These are phyloP conservation scores for Pristionchus exspectatus DNA, from an alignment of 2,888 invertebrate species.

Conservation along the genomic window DNA sequence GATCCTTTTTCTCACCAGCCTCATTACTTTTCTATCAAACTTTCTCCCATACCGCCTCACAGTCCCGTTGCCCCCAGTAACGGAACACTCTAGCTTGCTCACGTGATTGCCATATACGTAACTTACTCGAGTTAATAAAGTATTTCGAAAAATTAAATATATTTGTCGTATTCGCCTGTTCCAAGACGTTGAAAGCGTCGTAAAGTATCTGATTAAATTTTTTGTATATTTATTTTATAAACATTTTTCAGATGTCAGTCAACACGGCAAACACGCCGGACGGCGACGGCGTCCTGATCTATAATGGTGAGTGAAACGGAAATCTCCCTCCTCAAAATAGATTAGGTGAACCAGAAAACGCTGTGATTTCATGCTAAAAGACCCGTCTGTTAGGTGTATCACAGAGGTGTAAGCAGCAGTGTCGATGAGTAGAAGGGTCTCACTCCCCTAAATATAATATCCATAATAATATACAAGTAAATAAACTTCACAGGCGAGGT, in stretches of 20 bases:
- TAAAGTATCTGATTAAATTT: neutral
- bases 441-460: too few relatives aligned
- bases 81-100: neutral
- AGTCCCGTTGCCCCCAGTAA: conserved; percentile 1
- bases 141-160: neutral
- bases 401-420: too few relatives aligned
- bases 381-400: too few relatives aligned
- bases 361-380: too few relatives aligned
- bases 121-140: conserved; percentile 45
- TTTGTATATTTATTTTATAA: neutral
- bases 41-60: neutral
- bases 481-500: conserved; percentile 37
- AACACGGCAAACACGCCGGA: conserved; percentile 94
- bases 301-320: conserved; percentile 86
- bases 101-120: neutral
- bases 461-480: neutral
- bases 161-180: neutral
- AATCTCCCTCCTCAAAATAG: neutral
- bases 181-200: conserved; percentile 26
- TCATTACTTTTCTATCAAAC: neutral
- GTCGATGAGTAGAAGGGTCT: too few relatives aligned
- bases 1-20: neutral
- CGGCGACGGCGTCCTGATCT: conserved; percentile 94
- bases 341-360: too few relatives aligned
- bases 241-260: conserved; percentile 86